Evolutionary conservation across 1,140 invertebrate genomes (phyloP), one percentile per base, ranked within the genome.

Genomic region (Drosophila tropicalis): DNA sequence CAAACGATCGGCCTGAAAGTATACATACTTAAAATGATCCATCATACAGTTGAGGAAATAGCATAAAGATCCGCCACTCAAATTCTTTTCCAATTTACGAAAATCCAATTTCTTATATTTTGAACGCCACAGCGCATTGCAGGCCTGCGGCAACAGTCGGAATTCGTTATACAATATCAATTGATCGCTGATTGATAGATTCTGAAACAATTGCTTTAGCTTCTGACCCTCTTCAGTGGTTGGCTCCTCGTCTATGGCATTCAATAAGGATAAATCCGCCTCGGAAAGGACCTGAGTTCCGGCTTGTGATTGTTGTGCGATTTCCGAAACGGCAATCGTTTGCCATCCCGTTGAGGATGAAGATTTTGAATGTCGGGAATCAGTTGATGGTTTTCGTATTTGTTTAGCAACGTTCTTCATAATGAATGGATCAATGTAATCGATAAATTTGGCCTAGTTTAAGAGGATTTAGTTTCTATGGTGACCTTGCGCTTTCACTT

Each of bases 1-100:
- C 22, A 80, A 72, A 7, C 61, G 65, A 10, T 71, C 63, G 0
- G 72, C 76, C 6, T 54, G 73, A 10, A 80, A 78, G 19, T 67
- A 71, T 0, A 78, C 71, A 34, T 58, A 63, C 1, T 17, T 40
- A 41, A 64, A 75, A 9, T 68, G 13, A 1, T 75, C 51, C 12
- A 32, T 34, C 71, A 78, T 71, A 1, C 55, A 47, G 32, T 36
- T 57, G 0, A 80, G 41, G n/a, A 75, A 78, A n/a, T 66, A 56
- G 10, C n/a, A 15, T 12, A 78, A 7, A 0, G 22, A 2, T 5
- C 68, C 57, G 40, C 51, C 51, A 13, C 12, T 39, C 32, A 80
- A 44, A 7, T 62, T 39, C 29, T 56, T 47, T 1, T 60, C 40
- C 9, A 80, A 15, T 15, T 34, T 39, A 2, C 78, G 75, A 29